These are phyloP conservation scores for Hemiprocne comata DNA, from an alignment of 2,113 vertebrate species.

Conservation along the genomic window DNA sequence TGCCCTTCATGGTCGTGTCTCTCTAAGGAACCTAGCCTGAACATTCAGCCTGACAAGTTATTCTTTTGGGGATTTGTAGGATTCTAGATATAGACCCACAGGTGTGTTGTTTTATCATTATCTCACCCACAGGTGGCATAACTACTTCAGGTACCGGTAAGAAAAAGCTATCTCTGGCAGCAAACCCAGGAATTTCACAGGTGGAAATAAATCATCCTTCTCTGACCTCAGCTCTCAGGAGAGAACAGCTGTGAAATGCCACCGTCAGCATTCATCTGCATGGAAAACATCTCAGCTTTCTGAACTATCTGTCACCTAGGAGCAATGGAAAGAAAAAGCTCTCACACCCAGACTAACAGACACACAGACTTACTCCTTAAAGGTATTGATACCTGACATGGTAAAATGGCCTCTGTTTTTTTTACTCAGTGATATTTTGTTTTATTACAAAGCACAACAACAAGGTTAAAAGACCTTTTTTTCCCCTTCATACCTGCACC, in stretches of 20 bases:
- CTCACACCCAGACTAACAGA: background rate
- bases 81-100: background rate
- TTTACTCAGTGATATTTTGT: background rate
- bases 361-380: background rate
- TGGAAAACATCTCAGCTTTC: background rate
- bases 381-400: background rate
- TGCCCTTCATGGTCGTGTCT: background rate
- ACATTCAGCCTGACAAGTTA: background rate
- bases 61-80: background rate
- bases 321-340: background rate
- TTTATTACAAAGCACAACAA: background rate
- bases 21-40: background rate
- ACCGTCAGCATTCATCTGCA: background rate
- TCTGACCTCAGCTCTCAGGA: background rate
- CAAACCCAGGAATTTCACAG: background rate
- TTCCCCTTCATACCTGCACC: background rate
- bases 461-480: background rate
- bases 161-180: background rate
- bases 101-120: background rate
- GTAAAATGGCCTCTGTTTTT: background rate
- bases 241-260: slow-evolving; percentile 42
- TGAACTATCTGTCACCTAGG: background rate
- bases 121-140: background rate
- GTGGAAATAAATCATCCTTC: slow-evolving; percentile 9
- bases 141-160: background rate